Conservation (phyloP, 2,888 invertebrate species). For the Perdita meconis region DNA sequence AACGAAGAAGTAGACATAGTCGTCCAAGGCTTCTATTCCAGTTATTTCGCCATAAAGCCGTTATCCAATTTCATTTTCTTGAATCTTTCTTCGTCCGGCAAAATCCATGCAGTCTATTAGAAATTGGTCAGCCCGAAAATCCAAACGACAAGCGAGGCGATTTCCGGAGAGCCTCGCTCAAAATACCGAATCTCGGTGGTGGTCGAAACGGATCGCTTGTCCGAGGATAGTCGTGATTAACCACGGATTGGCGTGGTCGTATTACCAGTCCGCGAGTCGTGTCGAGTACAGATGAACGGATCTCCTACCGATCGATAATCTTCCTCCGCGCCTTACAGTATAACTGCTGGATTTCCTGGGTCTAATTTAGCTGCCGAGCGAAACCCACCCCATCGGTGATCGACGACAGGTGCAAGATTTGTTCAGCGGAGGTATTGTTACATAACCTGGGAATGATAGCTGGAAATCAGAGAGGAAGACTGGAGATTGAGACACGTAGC, state of each 20-base stretch:
- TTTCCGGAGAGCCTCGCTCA: too few species aligned
- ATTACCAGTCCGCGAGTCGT: slow-evolving; percentile 65
- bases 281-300: slow-evolving; percentile 61
- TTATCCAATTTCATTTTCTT: too few species aligned
- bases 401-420: slow-evolving; percentile 52
- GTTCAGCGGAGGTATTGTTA: slow-evolving; percentile 15
- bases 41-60: too few species aligned
- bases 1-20: too few species aligned
- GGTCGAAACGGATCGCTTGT: too few species aligned
- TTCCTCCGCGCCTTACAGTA: slow-evolving; percentile 8
- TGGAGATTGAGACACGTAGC: background rate
- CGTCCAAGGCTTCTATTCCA: too few species aligned
- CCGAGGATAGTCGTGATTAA: too few species aligned
- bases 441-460: background rate
- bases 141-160: too few species aligned
- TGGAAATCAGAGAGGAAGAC: slow-evolving; percentile 1
- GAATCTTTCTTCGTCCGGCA: too few species aligned
- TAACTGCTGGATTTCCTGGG: slow-evolving; percentile 44
- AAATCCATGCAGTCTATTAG: too few species aligned
- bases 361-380: slow-evolving; percentile 43
- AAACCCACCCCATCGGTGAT: slow-evolving; percentile 43
- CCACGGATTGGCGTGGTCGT: slow-evolving; percentile 72
- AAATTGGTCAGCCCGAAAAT: too few species aligned
- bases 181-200: too few species aligned
- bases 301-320: slow-evolving; percentile 54